A percentile compares a stretch with the other conserved stretches of the same genome.
phyloP scores from a whole-genome alignment of 2,113 vertebrate species.

The Lipotes vexillifer region DNA sequence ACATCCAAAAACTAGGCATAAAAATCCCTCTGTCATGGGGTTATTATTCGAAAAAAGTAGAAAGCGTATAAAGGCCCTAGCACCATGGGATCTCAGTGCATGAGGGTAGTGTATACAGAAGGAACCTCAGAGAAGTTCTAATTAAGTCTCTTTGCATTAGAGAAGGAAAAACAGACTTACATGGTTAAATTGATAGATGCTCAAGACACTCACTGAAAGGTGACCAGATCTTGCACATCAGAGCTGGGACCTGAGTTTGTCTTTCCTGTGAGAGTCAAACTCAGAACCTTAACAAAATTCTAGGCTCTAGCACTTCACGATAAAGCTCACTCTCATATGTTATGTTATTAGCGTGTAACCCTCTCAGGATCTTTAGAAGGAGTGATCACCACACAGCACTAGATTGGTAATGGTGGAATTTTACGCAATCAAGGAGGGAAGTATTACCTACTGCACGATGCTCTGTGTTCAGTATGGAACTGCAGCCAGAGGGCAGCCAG shows the following conservation, averaged over 20 bases:
- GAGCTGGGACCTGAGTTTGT: not conserved
- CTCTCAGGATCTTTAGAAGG: not conserved
- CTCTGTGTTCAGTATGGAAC: not conserved
- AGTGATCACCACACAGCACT: not conserved
- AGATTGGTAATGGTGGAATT: not conserved
- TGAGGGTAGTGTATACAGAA: not conserved
- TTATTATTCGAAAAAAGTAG: not conserved
- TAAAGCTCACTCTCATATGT: not conserved
- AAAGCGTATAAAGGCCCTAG: not conserved
- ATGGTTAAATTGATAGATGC: not conserved
- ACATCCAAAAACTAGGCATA: not conserved
- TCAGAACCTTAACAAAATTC: not conserved
- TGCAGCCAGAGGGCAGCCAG: not conserved
- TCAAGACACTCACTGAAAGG: not conserved
- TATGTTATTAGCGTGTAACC: not conserved
- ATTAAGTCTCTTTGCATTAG: not conserved
- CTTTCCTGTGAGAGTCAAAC: not conserved
- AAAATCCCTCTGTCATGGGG: not conserved
- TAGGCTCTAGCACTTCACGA: not conserved
- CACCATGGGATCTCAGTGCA: not conserved
- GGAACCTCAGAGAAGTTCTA: not conserved
- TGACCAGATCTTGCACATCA: not conserved
- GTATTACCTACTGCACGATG: not conserved
- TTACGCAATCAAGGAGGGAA: not conserved
- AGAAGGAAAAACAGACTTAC: not conserved